Evolutionary conservation across 2,888 invertebrate genomes (phyloP).

Genomic region (Xestia c-nigrum): DNA sequence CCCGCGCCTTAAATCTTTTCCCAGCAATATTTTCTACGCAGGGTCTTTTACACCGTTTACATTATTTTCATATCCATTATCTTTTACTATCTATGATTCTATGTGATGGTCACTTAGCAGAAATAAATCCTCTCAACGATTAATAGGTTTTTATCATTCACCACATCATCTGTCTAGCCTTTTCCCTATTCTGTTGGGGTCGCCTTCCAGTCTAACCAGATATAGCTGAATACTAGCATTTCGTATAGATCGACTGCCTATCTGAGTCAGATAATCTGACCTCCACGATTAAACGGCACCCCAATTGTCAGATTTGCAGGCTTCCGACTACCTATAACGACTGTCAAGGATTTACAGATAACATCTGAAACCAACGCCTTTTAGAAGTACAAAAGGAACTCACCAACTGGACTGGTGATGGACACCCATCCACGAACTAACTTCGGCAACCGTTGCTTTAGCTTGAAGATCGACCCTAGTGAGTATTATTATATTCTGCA

Average conservation of each 20-base stretch:
- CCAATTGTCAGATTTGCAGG: not conserved
- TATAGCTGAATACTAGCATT: not conserved
- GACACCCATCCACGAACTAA: not conserved
- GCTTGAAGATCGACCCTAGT: not conserved
- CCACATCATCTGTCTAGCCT: not conserved
- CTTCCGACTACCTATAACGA: not conserved
- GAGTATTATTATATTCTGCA: not conserved
- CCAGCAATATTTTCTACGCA: no score
- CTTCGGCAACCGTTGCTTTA: not conserved
- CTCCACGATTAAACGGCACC: not conserved
- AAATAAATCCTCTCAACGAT: no score
- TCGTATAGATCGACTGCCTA: not conserved
- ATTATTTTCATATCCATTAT: no score
- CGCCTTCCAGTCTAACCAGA: not conserved
- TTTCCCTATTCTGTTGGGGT: not conserved
- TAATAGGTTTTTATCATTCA: no score
- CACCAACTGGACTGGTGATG: not conserved
- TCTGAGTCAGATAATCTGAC: no score
- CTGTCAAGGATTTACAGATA: not conserved
- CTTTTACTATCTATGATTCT: no score
- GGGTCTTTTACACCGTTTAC: no score
- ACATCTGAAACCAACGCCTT: not conserved
- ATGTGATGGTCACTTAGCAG: no score
- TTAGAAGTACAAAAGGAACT: not conserved
- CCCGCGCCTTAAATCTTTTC: no score